Evolutionary conservation across 1,140 invertebrate genomes (phyloP).

Genomic region (Tetramorium simillimum): DNA sequence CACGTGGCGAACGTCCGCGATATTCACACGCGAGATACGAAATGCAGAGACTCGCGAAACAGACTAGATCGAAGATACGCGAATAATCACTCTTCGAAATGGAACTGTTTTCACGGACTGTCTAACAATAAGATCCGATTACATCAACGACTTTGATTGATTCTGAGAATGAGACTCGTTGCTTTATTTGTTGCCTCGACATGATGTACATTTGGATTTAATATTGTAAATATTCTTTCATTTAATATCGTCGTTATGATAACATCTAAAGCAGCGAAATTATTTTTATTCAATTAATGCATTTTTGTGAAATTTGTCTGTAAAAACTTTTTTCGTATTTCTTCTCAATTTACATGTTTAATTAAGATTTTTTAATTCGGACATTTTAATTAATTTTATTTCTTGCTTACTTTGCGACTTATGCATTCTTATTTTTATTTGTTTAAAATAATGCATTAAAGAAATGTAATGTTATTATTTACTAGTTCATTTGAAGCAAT

Average conservation of each 20-base stretch:
- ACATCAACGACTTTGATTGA: constrained; percentile 14
- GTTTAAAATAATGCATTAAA: background rate
- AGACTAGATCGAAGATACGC: constrained; percentile 36
- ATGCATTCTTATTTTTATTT: background rate
- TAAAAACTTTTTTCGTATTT: background rate
- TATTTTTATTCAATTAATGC: background rate
- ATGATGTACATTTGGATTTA: background rate
- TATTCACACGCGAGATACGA: constrained; percentile 39
- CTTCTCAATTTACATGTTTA: background rate
- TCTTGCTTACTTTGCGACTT: background rate
- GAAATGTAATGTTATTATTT: background rate
- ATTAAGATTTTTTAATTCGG: background rate
- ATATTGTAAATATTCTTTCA: background rate
- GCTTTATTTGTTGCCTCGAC: background rate
- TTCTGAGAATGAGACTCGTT: background rate
- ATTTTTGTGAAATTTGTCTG: background rate
- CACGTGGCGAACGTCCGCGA: constrained; percentile 10
- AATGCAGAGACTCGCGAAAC: constrained; percentile 27
- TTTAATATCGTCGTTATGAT: background rate
- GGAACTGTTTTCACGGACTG: background rate
- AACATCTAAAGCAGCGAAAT: background rate
- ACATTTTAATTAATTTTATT: background rate
- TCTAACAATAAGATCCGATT: background rate
- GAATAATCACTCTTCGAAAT: background rate
- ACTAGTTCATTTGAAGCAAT: background rate